phyloP scores from a whole-genome alignment of 2,888 invertebrate genomes.

The Cryptus armator region DNA sequence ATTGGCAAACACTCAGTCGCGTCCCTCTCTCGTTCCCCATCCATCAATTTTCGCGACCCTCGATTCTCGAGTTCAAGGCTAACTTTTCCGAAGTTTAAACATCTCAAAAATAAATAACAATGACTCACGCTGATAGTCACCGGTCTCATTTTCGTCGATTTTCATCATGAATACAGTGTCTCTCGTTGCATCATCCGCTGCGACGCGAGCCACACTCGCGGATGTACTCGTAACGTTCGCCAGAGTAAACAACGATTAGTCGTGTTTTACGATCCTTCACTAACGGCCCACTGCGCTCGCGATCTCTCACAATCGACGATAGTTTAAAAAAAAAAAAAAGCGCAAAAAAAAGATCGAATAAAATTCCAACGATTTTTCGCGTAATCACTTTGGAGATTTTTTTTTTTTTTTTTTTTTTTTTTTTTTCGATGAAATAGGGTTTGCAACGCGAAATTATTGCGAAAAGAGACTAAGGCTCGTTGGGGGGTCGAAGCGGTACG shows the following conservation, averaged over 20 bases:
- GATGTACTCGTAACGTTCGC: slow-evolving; percentile 33
- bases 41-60: neutral
- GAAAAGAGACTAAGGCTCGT: slow-evolving; percentile 18
- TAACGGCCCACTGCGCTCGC: slow-evolving; percentile 9
- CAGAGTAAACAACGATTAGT: slow-evolving; percentile 31
- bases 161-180: slow-evolving; percentile 73
- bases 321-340: neutral
- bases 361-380: no score
- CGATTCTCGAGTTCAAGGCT: neutral
- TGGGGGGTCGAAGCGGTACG: slow-evolving; percentile 59
- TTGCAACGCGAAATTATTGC: slow-evolving; percentile 5
- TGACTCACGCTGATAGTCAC: slow-evolving; percentile 75
- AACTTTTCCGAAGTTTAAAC: neutral
- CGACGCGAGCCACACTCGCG: slow-evolving; percentile 25
- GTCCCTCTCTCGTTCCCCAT: neutral
- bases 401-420: neutral
- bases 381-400: no score
- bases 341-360: no score
- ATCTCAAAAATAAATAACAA: neutral
- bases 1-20: slow-evolving; percentile 23
- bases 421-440: neutral
- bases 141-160: slow-evolving; percentile 74
- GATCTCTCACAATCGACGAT: neutral
- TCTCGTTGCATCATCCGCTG: slow-evolving; percentile 64
- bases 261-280: neutral